These are phyloP conservation scores for Knipowitschia caucasica DNA, from an alignment of 2,797 vertebrate genomes.

Conservation along the genomic window DNA sequence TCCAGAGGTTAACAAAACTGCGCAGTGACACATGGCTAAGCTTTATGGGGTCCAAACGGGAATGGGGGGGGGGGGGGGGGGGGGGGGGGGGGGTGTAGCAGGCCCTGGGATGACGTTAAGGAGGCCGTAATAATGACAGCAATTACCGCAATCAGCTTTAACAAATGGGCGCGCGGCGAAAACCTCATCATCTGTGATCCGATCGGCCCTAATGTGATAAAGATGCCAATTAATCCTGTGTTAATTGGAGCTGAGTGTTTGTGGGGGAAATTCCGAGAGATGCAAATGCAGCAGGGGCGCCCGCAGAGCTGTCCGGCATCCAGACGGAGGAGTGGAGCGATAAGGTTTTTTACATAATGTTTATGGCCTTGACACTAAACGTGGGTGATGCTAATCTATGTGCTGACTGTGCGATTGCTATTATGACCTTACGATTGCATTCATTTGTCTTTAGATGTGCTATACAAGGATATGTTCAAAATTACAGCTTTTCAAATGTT, in stretches of 20 bases:
- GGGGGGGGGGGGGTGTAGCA: no score
- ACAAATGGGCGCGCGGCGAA: slow-evolving; percentile 93
- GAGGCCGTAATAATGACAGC: slow-evolving; percentile 97
- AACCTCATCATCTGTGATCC: slow-evolving; percentile 99
- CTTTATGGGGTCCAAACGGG: slow-evolving; percentile 84
- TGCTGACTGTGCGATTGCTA: not conserved
- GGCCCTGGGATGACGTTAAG: slow-evolving; percentile 94
- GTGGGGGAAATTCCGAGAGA: slow-evolving; percentile 93
- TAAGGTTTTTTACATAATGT: slow-evolving; percentile 63
- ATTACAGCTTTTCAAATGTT: no score
- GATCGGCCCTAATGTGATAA: slow-evolving; percentile 99
- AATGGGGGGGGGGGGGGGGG: no score
- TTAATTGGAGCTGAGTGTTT: slow-evolving; percentile 94
- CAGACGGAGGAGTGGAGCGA: slow-evolving; percentile 44
- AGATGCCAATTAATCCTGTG: slow-evolving; percentile 99
- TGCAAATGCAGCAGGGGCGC: slow-evolving; percentile 87
- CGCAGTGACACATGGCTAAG: slow-evolving; percentile 91
- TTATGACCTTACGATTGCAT: not conserved
- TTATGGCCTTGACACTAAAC: slow-evolving; percentile 50
- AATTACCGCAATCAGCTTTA: slow-evolving; percentile 98
- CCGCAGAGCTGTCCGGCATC: slow-evolving; percentile 72
- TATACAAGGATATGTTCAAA: no score
- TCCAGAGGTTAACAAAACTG: slow-evolving; percentile 91
- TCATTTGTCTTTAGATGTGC: no score
- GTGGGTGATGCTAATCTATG: slow-evolving; percentile 14